A percentile compares a stretch with the other conserved stretches of the same genome.
These are phyloP conservation scores for Drosophila ananassae DNA, from an alignment of 1,140 invertebrate genomes.

Conservation along the genomic window DNA sequence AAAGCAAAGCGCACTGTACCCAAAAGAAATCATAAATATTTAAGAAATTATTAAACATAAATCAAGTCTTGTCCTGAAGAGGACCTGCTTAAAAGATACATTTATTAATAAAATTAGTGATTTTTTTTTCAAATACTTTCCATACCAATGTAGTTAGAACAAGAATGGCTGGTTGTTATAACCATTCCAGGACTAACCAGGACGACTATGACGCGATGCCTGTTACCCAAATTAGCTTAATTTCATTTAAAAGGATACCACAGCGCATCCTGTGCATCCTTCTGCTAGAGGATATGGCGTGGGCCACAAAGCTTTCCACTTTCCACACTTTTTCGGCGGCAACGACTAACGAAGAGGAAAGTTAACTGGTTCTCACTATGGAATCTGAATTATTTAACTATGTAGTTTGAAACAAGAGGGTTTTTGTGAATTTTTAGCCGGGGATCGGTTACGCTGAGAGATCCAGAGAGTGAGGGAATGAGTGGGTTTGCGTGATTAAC, in stretches of 20 bases:
- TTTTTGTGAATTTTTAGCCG: conserved; percentile 13
- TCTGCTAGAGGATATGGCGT: not conserved
- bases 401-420: conserved; percentile 22
- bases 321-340: not conserved
- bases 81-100: too few relatives aligned
- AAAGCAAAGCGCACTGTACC: not conserved
- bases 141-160: not conserved
- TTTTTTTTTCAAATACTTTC: too few relatives aligned
- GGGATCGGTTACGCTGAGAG: not conserved
- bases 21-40: not conserved
- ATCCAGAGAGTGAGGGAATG: not conserved
- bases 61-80: too few relatives aligned
- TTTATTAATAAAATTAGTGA: too few relatives aligned
- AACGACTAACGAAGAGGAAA: conserved; percentile 36
- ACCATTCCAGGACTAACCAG: conserved; percentile 18
- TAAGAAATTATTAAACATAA: not conserved
- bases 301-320: not conserved
- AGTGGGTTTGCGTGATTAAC: not conserved
- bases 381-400: conserved; percentile 41
- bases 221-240: conserved; percentile 78
- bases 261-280: conserved; percentile 10
- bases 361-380: conserved; percentile 34
- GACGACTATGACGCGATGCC: conserved; percentile 51
- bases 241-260: conserved; percentile 78
- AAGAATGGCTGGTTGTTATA: conserved; percentile 31